Evolutionary conservation across 2,888 invertebrate genomes (phyloP).

Genomic region (Cantharis flavilabris): DNA sequence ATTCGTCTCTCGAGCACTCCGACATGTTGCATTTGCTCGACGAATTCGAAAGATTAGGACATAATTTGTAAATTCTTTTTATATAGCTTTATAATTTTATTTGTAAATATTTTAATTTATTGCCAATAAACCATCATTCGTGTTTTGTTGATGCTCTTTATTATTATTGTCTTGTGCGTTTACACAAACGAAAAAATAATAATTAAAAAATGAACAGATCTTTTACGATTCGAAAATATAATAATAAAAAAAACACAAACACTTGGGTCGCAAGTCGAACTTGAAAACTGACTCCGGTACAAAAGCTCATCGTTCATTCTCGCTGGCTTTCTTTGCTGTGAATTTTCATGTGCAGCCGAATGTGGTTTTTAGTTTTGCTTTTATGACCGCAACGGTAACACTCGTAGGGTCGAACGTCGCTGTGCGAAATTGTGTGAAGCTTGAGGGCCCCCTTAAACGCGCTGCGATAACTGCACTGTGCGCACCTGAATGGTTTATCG

Average conservation of each 20-base stretch:
- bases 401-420: neutral
- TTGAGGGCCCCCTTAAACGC: neutral
- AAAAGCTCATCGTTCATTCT: too few relatives aligned
- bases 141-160: too few relatives aligned
- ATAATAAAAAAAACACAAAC: too few relatives aligned
- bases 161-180: neutral
- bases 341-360: neutral
- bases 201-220: neutral
- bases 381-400: neutral
- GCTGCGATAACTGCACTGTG: neutral
- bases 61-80: slow-evolving; percentile 59
- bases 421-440: neutral
- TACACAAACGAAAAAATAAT: neutral
- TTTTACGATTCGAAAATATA: too few relatives aligned
- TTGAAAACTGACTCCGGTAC: too few relatives aligned
- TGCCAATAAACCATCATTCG: neutral
- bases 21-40: slow-evolving; percentile 88
- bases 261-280: too few relatives aligned
- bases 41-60: slow-evolving; percentile 85
- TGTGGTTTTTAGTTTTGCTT: neutral
- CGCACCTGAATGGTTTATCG: neutral
- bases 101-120: neutral
- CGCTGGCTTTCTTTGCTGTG: neutral
- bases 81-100: neutral
- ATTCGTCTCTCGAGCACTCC: slow-evolving; percentile 78